Evolutionary conservation across 2,113 vertebrate species (phyloP).

Genomic region (Platysternon megacephalum): DNA sequence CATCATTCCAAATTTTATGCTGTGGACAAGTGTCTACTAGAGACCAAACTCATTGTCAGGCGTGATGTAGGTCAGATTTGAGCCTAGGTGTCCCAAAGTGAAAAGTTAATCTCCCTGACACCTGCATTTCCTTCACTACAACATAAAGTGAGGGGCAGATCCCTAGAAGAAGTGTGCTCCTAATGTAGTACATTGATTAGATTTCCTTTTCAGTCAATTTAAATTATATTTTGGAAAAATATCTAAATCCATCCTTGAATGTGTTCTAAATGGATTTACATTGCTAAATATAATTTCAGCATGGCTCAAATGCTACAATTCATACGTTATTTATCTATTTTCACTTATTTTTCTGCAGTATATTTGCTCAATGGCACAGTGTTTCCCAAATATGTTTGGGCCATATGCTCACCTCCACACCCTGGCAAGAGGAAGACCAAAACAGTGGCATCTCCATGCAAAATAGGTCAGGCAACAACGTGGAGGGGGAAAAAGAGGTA

Average conservation of each 20-base stretch:
- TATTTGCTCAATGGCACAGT: accelerated
- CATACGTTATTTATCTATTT: not conserved
- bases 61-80: not conserved
- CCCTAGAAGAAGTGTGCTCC: not conserved
- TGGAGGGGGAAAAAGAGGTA: not conserved
- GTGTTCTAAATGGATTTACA: not conserved
- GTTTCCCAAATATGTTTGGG: not conserved
- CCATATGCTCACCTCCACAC: not conserved
- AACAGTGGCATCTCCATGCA: not conserved
- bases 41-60: not conserved
- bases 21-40: not conserved
- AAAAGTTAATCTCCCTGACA: not conserved
- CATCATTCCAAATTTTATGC: not conserved
- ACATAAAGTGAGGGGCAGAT: not conserved
- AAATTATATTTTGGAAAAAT: not conserved
- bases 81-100: not conserved
- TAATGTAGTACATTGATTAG: not conserved
- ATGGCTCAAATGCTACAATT: not conserved
- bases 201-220: not conserved
- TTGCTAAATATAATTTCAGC: not conserved
- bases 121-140: not conserved
- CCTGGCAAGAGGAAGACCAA: not conserved
- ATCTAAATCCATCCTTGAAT: not conserved
- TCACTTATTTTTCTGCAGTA: not conserved
- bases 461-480: not conserved